Evolutionary conservation across 2,797 vertebrate genomes (phyloP).

Genomic region (Coendou prehensilis): DNA sequence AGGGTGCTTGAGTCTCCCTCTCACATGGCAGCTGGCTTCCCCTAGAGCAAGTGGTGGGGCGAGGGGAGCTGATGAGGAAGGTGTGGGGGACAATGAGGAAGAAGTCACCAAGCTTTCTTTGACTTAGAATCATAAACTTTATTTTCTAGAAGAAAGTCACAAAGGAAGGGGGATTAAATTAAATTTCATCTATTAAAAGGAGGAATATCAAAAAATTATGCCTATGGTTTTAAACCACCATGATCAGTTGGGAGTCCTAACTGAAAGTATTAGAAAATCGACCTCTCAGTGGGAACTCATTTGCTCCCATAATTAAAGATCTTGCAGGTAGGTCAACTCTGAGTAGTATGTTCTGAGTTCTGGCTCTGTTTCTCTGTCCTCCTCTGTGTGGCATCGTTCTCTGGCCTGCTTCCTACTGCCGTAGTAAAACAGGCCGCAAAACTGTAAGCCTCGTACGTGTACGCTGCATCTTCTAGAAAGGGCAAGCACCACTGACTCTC

Average conservation of each 20-base stretch:
- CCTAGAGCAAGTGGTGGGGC: background rate
- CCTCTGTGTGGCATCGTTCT: background rate
- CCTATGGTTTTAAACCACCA: background rate
- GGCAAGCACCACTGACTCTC: background rate
- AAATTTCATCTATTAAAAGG: background rate
- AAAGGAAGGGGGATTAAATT: background rate
- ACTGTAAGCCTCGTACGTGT: background rate
- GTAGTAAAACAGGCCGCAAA: background rate
- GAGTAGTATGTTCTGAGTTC: background rate
- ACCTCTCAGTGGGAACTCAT: background rate
- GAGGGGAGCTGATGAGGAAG: too few relatives aligned
- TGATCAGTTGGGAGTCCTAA: background rate
- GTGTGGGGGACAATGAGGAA: background rate
- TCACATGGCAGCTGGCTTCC: background rate
- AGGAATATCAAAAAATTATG: background rate
- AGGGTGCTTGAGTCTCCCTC: background rate
- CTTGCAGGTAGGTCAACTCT: background rate
- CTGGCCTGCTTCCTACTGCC: background rate
- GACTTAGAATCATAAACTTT: background rate
- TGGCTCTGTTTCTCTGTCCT: background rate
- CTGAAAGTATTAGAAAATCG: conserved; percentile 31
- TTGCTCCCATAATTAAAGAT: background rate
- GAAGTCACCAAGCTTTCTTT: background rate
- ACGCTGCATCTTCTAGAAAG: background rate
- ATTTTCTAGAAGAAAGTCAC: conserved; percentile 29